Evolutionary conservation across 1,140 invertebrate genomes (phyloP).

Genomic region (Maniola jurtina): DNA sequence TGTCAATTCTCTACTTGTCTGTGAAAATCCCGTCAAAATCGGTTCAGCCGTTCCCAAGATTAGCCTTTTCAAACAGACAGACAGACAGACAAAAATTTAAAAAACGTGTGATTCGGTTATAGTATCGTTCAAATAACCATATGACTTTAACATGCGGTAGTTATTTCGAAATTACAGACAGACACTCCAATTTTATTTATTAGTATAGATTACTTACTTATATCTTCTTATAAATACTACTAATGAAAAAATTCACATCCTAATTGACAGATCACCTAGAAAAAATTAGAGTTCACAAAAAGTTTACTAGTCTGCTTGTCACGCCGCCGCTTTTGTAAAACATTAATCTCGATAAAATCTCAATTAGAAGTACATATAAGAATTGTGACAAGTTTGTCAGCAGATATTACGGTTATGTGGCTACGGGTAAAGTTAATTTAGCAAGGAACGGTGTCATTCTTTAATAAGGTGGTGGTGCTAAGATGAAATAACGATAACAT

Average conservation of each 20-base stretch:
- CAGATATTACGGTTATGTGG: constrained; percentile 50
- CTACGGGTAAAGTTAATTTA: constrained; percentile 50
- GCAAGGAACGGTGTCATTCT: constrained; percentile 37
- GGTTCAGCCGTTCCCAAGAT: no score
- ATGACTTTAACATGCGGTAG: no score
- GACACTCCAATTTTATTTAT: not conserved
- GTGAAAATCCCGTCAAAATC: no score
- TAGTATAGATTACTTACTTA: not conserved
- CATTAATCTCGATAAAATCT: constrained; percentile 38
- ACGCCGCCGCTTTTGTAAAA: constrained; percentile 17
- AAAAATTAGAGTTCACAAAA: constrained; percentile 14
- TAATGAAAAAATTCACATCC: not conserved
- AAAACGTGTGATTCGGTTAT: no score
- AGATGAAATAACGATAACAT: constrained; percentile 13
- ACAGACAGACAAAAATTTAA: no score
- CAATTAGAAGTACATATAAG: constrained; percentile 43
- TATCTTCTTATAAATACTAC: not conserved
- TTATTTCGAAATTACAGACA: no score
- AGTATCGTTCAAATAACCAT: no score
- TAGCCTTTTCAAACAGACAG: no score
- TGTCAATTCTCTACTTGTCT: no score
- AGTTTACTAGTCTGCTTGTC: constrained; percentile 12
- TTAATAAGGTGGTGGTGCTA: constrained; percentile 6
- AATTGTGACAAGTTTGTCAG: constrained; percentile 51
- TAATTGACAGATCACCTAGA: constrained; percentile 11